Percentiles rank a stretch among this genome's conserved stretches.
phyloP scores from a whole-genome alignment of 1,140 invertebrate genomes.

The Goniozus legneri region DNA sequence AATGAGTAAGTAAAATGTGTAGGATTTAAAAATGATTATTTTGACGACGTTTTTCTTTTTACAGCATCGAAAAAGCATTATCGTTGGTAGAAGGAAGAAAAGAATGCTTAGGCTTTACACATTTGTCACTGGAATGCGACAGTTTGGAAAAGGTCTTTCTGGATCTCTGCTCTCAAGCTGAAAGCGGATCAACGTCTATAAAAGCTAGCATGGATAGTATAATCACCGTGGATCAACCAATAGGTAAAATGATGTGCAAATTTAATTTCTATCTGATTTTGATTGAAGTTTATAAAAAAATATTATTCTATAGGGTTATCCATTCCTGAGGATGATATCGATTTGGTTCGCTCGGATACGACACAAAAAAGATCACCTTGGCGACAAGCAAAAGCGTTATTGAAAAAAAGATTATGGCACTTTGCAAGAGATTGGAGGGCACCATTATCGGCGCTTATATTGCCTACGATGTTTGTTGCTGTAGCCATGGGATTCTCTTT shows the following conservation, averaged over 20 bases:
- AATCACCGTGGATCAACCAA: constrained; percentile 17
- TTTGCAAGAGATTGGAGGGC: constrained; percentile 61
- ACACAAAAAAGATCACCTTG: constrained; percentile 29
- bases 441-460: constrained; percentile 59
- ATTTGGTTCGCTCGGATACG: constrained; percentile 34
- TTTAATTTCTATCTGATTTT: not conserved
- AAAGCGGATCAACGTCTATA: constrained; percentile 23
- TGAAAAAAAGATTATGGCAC: constrained; percentile 60
- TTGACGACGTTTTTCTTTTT: constrained; percentile 13
- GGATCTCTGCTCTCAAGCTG: constrained; percentile 51
- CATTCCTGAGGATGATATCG: constrained; percentile 38
- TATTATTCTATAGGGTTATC: constrained; percentile 22
- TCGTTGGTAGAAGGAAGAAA: constrained; percentile 50
- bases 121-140: constrained; percentile 57
- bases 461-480: constrained; percentile 63
- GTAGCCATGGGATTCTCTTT: constrained; percentile 67
- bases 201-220: constrained; percentile 25
- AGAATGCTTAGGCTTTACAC: constrained; percentile 45
- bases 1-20: constrained; percentile 52
- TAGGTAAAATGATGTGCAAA: constrained; percentile 8
- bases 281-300: not conserved
- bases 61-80: constrained; percentile 51
- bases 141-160: constrained; percentile 59
- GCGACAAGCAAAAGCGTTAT: constrained; percentile 44
- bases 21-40: constrained; percentile 2